Base-by-base conservation (phyloP, 2,113 vertebrate species). In the Sturnira hondurensis region DNA sequence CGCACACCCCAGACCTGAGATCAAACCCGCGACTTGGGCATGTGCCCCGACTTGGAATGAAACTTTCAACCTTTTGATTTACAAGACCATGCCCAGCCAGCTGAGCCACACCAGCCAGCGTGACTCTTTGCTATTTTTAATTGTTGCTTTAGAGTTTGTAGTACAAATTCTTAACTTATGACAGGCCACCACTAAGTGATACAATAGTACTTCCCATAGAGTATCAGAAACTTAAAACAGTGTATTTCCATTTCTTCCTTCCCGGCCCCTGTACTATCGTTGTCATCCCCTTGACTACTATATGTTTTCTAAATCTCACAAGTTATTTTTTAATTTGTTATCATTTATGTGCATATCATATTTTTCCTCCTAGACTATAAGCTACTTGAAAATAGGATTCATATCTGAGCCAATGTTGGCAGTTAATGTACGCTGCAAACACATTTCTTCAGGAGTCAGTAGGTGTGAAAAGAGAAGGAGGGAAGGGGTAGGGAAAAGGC, bases 351-450 rank as follows among this genome's bases (percentile, higher is more conserved):
- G 5, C 7, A 28, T 86, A 11, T 33, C 56, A 84, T 14, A 74
- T 67, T 87, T 91, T 65, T 81, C 19, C 26, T 80, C 31, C 58
- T 28, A 88, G 33, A 81, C 63, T 63, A 38, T 58, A 83, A 58
- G 31, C 4, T 89, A 56, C 20, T 78, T 86, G 67, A 94, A 97
- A 94, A 77, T 36, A 26, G 41, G 73, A 86, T 86, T 91, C 41
- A 45, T 26, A 47, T 33, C 22, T 89, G 50, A 86, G 41, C 82
- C 45, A 38, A 7, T 71, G 56, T 8, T 76, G 56, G 56, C 82
- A 91, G 47, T 93, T 86, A 65, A 74, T 13, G 77, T 26, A 17
- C 56, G 15, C 38, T 89, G 14, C 63, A 85, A 89, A 82, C 26
- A 15, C 50, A 31, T 54, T 47, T 87, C 56, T 45, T 43, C 31